phyloP scores from a whole-genome alignment of 2,113 vertebrate genomes.

The Sula dactylatra region DNA sequence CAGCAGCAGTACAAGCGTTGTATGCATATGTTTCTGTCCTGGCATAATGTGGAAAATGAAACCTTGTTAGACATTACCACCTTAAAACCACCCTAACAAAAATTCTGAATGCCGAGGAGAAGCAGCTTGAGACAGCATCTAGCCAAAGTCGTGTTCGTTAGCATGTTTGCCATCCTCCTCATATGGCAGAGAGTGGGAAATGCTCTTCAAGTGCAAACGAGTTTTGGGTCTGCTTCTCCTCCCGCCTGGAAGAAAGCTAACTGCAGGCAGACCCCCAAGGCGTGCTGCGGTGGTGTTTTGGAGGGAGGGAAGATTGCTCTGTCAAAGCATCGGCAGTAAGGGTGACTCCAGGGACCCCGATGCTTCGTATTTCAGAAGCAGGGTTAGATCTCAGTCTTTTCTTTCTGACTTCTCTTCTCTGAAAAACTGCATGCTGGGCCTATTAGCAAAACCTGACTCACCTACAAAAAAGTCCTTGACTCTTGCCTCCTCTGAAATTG shows the following conservation, averaged over 20 bases:
- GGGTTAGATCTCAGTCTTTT: not conserved
- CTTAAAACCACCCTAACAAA: not conserved
- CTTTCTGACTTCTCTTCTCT: not conserved
- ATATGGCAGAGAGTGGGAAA: not conserved
- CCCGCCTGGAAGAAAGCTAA: not conserved
- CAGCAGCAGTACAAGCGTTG: not conserved
- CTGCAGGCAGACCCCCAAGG: not conserved
- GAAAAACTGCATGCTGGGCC: not conserved
- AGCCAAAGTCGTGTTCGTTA: accelerated
- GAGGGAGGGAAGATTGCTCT: not conserved
- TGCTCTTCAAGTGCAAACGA: not conserved
- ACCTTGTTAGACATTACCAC: not conserved
- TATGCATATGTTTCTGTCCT: accelerated
- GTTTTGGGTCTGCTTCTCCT: not conserved
- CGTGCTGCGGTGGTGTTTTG: not conserved
- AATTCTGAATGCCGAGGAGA: not conserved
- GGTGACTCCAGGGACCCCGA: not conserved
- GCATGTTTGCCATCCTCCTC: not conserved
- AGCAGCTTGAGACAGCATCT: not conserved
- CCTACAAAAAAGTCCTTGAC: not conserved
- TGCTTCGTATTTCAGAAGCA: not conserved
- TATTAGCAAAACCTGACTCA: not conserved
- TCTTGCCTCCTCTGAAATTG: not conserved
- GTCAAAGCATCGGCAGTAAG: not conserved
- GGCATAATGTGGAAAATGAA: not conserved